Evolutionary conservation across 2,888 invertebrate species (phyloP).

Genomic region (Sthenelais limicola): DNA sequence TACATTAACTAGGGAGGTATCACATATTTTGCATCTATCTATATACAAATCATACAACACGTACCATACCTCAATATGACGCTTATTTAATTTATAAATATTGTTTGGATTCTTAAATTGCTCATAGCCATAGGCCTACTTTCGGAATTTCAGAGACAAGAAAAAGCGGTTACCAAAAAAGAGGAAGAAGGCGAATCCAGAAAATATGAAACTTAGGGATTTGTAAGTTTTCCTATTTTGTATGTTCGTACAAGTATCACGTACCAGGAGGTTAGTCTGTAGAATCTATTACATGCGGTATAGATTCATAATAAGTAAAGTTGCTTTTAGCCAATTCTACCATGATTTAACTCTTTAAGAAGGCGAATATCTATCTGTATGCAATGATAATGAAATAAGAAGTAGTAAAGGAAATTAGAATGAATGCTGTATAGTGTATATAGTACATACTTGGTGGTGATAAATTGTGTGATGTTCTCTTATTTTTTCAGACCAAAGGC

Average conservation of each 20-base stretch:
- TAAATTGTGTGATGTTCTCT: neutral
- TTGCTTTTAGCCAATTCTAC: neutral
- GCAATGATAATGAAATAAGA: neutral
- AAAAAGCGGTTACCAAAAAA: conserved; percentile 79
- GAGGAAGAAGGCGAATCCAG: conserved; percentile 81
- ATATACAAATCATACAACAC: too few relatives aligned
- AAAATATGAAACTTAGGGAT: conserved; percentile 84
- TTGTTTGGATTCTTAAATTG: neutral
- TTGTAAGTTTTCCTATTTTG: conserved; percentile 74
- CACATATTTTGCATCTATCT: too few relatives aligned
- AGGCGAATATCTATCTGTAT: too few relatives aligned
- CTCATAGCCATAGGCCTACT: neutral
- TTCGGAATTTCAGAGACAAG: conserved; percentile 76
- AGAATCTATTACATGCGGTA: neutral
- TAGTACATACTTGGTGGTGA: too few relatives aligned
- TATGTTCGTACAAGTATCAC: too few relatives aligned
- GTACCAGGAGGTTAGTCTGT: neutral
- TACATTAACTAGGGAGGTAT: too few relatives aligned
- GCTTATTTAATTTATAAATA: too few relatives aligned
- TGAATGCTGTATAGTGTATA: too few relatives aligned
- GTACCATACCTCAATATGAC: too few relatives aligned
- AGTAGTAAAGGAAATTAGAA: neutral
- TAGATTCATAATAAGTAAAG: neutral
- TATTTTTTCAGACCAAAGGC: conserved; percentile 65
- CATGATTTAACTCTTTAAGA: neutral